A percentile compares a stretch with the other conserved stretches of the same genome.
phyloP scores from a whole-genome alignment of 2,888 invertebrate genomes.

The Drosophila austrosaltans region DNA sequence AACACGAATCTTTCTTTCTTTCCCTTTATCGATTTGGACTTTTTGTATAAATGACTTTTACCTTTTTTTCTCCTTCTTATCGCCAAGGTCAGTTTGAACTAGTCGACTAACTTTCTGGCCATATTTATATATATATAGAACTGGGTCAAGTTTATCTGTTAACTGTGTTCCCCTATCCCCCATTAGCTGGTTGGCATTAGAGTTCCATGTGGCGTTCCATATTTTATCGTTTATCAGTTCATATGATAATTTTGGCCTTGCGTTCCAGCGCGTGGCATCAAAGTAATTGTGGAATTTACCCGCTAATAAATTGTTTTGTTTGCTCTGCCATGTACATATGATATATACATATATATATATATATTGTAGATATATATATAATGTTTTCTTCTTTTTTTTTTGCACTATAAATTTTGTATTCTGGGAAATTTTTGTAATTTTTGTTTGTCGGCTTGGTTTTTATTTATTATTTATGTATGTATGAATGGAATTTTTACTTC shows the following conservation, averaged over 20 bases:
- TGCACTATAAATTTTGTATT: conserved; percentile 32
- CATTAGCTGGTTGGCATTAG: conserved; percentile 2
- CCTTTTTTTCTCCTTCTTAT: conserved; percentile 4
- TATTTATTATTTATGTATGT: conserved; percentile 56
- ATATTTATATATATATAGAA: conserved; percentile 22
- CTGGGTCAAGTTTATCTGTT: conserved; percentile 75
- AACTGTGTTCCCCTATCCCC: conserved; percentile 13
- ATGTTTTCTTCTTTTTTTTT: conserved; percentile 21
- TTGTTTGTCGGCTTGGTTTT: conserved; percentile 49
- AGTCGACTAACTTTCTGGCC: not conserved
- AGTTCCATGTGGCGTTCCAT: conserved; percentile 13
- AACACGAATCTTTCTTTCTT: not conserved
- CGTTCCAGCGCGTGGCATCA: conserved; percentile 43
- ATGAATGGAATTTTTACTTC: conserved; percentile 34
- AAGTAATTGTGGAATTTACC: conserved; percentile 55
- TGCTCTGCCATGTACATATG: conserved; percentile 20
- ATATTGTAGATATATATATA: not conserved
- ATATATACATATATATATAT: not conserved
- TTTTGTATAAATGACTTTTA: conserved; percentile 14
- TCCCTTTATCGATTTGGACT: not conserved
- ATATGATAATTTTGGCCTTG: conserved; percentile 61
- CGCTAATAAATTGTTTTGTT: conserved; percentile 49
- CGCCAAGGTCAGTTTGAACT: conserved; percentile 17
- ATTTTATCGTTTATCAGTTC: conserved; percentile 52
- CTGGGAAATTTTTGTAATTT: conserved; percentile 65